Percentiles rank a stretch among this genome's conserved stretches.
These are phyloP conservation scores for Drosophila phalerata DNA, from an alignment of 2,888 invertebrate species.

Conservation along the genomic window DNA sequence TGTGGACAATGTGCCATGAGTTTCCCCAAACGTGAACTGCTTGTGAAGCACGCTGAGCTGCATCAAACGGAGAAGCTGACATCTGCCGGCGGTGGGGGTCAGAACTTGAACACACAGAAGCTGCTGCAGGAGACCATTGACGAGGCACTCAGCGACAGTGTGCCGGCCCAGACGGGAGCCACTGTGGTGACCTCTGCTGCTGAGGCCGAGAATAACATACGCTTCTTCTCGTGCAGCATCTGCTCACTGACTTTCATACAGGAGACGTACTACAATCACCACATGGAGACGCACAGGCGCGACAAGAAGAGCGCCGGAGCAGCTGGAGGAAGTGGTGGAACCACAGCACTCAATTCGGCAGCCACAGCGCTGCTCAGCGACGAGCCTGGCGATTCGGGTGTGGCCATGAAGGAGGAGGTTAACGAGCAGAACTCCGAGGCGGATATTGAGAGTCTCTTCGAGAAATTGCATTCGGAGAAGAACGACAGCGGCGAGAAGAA, in stretches of 20 bases:
- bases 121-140: slow-evolving; percentile 85
- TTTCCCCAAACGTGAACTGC: slow-evolving; percentile 84
- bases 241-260: slow-evolving; percentile 86
- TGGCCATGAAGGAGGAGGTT: slow-evolving; percentile 47
- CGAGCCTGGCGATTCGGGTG: slow-evolving; percentile 58
- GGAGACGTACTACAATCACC: slow-evolving; percentile 85
- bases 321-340: slow-evolving; percentile 44
- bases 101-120: slow-evolving; percentile 84
- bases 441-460: slow-evolving; percentile 86
- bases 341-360: slow-evolving; percentile 72
- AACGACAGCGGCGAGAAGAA: slow-evolving; percentile 75
- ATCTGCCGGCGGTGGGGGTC: slow-evolving; percentile 45
- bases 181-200: slow-evolving; percentile 76
- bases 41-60: slow-evolving; percentile 85
- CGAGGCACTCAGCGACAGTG: slow-evolving; percentile 85
- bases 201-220: slow-evolving; percentile 83
- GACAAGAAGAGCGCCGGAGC: slow-evolving; percentile 71
- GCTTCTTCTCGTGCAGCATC: slow-evolving; percentile 86
- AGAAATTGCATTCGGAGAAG: slow-evolving; percentile 86
- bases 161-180: slow-evolving; percentile 71
- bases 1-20: slow-evolving; percentile 85
- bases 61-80: slow-evolving; percentile 79
- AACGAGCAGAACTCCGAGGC: slow-evolving; percentile 79
- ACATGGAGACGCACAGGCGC: slow-evolving; percentile 85
- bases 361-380: slow-evolving; percentile 80